phyloP scores from a whole-genome alignment of 2,113 vertebrate genomes.

The Zosterops borbonicus region DNA sequence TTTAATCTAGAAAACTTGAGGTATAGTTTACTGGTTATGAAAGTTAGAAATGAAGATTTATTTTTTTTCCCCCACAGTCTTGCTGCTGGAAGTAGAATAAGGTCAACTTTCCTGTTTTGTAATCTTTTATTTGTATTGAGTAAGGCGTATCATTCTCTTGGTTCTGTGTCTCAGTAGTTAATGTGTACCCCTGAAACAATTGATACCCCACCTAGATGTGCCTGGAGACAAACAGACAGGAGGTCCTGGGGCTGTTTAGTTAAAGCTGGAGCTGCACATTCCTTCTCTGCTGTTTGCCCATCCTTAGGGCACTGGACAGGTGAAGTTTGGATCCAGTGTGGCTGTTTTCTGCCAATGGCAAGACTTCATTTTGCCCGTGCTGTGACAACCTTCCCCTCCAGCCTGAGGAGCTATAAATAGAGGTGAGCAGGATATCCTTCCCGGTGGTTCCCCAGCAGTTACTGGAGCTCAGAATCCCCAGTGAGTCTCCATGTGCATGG shows the following conservation, averaged over 20 bases:
- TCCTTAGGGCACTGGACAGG: not conserved
- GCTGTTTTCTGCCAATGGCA: not conserved
- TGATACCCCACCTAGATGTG: not conserved
- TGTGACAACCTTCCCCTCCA: not conserved
- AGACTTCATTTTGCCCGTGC: not conserved
- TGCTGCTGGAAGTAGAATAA: not conserved
- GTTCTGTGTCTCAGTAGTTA: not conserved
- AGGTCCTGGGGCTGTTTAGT: not conserved
- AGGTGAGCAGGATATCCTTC: conserved; percentile 31
- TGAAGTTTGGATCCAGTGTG: not conserved
- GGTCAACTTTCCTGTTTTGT: conserved; percentile 20
- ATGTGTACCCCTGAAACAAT: not conserved
- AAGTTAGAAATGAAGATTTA: not conserved
- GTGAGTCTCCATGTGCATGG: not conserved
- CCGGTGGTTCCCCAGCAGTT: not conserved
- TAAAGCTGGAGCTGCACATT: not conserved
- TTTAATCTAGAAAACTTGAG: not conserved
- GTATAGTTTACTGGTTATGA: not conserved
- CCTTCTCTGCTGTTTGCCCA: not conserved
- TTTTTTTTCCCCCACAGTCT: not conserved
- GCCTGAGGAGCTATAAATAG: conserved; percentile 33
- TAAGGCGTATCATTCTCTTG: not conserved
- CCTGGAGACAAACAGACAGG: not conserved
- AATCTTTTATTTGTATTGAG: conserved; percentile 9
- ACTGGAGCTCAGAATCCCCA: not conserved